phyloP scores from a whole-genome alignment of 92 coral and sea anemone genomes.

The Desmophyllum pertusum region DNA sequence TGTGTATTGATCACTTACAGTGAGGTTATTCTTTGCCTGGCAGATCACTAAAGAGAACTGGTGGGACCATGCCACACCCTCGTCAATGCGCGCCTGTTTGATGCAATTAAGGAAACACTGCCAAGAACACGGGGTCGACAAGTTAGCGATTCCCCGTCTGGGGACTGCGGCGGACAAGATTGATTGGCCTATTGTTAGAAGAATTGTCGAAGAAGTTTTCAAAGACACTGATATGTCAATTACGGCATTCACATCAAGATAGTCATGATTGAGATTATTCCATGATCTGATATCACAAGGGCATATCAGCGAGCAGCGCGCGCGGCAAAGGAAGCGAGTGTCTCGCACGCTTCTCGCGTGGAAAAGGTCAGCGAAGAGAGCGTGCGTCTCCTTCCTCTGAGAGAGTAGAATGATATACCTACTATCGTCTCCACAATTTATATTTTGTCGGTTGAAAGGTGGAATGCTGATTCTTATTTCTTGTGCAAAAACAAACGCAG shows the following conservation, averaged over 20 bases:
- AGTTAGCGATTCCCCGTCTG: conserved; percentile 81
- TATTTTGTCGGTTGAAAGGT: no score
- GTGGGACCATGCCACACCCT: conserved; percentile 84
- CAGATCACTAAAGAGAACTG: conserved; percentile 83
- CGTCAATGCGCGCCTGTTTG: conserved; percentile 68
- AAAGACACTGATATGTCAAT: conserved; percentile 67
- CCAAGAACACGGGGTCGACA: conserved; percentile 53
- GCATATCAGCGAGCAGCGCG: neutral
- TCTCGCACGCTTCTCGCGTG: neutral
- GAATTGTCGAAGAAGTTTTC: conserved; percentile 73
- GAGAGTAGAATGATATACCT: no score
- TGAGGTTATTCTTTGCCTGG: neutral
- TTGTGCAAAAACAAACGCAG: no score
- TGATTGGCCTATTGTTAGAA: conserved; percentile 74
- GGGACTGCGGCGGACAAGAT: conserved; percentile 89
- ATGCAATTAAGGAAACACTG: conserved; percentile 73
- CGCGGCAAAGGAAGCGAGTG: neutral
- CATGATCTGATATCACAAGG: neutral
- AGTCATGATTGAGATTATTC: neutral
- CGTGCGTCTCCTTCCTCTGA: neutral
- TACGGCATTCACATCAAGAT: conserved; percentile 86
- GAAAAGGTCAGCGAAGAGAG: neutral
- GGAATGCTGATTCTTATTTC: no score
- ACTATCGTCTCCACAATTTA: no score
- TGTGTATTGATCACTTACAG: no score